Evolutionary conservation across 2,888 invertebrate genomes (phyloP).

Genomic region (Cyaniris semiargus): DNA sequence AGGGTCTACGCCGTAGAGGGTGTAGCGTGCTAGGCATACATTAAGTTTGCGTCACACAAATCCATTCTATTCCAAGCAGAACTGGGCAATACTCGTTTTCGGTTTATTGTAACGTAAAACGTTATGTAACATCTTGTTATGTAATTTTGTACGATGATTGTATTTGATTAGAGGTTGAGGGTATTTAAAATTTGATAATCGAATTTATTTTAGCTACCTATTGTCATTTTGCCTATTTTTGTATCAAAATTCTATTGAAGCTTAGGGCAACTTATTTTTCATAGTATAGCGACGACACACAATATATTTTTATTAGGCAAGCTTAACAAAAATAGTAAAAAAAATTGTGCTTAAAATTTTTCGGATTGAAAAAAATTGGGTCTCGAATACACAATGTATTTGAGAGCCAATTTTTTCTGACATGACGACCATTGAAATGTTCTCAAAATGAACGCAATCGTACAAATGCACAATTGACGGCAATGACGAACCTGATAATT

Average conservation of each 20-base stretch:
- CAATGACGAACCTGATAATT: conserved; percentile 9
- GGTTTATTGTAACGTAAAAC: neutral
- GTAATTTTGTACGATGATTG: neutral
- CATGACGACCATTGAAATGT: neutral
- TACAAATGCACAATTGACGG: neutral
- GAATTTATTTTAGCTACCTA: too few species aligned
- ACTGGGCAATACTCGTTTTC: neutral
- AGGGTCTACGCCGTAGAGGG: neutral
- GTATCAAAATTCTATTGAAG: neutral
- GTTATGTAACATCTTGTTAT: neutral
- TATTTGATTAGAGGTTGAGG: too few species aligned
- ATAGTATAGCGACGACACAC: neutral
- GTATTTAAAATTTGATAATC: too few species aligned
- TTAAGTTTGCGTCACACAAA: neutral
- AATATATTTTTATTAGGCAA: neutral
- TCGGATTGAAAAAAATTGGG: neutral
- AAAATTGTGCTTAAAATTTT: neutral
- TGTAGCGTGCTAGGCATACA: neutral
- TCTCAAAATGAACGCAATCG: neutral
- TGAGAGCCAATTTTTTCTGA: neutral
- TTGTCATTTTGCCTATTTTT: too few species aligned
- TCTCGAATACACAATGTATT: neutral
- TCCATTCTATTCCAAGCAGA: neutral
- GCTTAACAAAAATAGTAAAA: neutral
- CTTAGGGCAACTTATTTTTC: neutral